Evolutionary conservation across 2,888 invertebrate species (phyloP).

Genomic region (Tupiocoris notatus): DNA sequence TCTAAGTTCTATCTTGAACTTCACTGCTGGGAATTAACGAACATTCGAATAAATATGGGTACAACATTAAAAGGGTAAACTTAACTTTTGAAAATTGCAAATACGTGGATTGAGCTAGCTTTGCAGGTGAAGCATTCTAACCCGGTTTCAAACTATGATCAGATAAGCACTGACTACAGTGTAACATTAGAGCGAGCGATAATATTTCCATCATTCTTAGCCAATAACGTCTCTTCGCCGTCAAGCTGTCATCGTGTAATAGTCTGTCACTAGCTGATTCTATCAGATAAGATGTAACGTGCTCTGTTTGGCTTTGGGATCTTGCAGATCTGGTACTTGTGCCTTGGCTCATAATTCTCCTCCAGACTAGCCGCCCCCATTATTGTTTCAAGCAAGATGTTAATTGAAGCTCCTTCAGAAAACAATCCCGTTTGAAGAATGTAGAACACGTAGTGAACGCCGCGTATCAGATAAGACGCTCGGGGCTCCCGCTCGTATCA

Average conservation of each 20-base stretch:
- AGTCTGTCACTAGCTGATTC: too few relatives aligned
- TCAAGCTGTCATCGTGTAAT: neutral
- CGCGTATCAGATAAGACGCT: slow-evolving; percentile 38
- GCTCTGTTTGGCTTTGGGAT: neutral
- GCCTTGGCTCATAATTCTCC: too few relatives aligned
- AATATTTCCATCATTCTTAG: neutral
- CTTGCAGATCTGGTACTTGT: neutral
- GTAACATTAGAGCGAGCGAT: neutral
- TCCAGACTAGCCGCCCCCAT: too few relatives aligned
- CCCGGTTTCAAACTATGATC: too few relatives aligned
- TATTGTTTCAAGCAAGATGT: slow-evolving; percentile 37
- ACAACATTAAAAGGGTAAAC: too few relatives aligned
- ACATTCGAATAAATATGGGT: too few relatives aligned
- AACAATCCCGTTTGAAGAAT: slow-evolving; percentile 39
- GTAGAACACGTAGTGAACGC: slow-evolving; percentile 34
- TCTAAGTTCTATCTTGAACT: too few relatives aligned
- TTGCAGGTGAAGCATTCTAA: too few relatives aligned
- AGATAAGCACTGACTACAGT: too few relatives aligned
- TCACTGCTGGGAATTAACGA: too few relatives aligned
- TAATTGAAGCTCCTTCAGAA: slow-evolving; percentile 39
- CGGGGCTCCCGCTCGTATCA: slow-evolving; percentile 33
- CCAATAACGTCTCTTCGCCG: neutral
- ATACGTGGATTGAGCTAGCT: too few relatives aligned
- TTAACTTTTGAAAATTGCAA: too few relatives aligned
- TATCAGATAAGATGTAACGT: neutral